Evolutionary conservation across 2,888 invertebrate genomes (phyloP).

Genomic region (Hirtodrosophila duncani): DNA sequence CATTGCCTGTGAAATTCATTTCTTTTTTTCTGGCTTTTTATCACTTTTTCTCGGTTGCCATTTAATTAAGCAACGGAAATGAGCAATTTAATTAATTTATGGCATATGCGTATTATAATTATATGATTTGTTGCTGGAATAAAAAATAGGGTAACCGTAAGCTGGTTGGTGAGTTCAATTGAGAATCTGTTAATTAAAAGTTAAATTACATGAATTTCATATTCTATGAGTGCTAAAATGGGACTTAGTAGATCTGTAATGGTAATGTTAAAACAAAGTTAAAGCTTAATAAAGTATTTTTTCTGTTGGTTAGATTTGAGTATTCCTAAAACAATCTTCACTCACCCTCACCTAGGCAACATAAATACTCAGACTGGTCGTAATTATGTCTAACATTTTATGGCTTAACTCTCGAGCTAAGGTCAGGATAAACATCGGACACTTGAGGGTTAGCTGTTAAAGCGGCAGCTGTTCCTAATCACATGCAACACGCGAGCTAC

Average conservation of each 20-base stretch:
- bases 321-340: too few relatives aligned
- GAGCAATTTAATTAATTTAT: slow-evolving; percentile 60
- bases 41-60: slow-evolving; percentile 11
- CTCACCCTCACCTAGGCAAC: too few relatives aligned
- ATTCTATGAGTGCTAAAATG: background rate
- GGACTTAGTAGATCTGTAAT: too few relatives aligned
- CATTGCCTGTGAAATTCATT: background rate
- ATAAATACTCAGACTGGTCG: slow-evolving; percentile 17
- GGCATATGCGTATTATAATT: slow-evolving; percentile 10
- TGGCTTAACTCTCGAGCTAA: slow-evolving; percentile 17
- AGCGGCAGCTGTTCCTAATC: slow-evolving; percentile 42
- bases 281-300: background rate
- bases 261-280: background rate
- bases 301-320: too few relatives aligned
- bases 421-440: slow-evolving; percentile 40
- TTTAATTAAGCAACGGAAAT: slow-evolving; percentile 62
- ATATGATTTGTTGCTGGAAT: slow-evolving; percentile 8
- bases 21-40: slow-evolving; percentile 3
- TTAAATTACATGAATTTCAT: background rate
- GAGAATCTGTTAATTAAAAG: slow-evolving; percentile 3
- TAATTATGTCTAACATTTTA: slow-evolving; percentile 24
- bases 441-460: slow-evolving; percentile 12
- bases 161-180: background rate
- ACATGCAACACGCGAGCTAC: slow-evolving; percentile 51
- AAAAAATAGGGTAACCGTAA: background rate